Evolutionary conservation across 2,888 invertebrate species (phyloP).

Genomic region (Abrostola tripartita): DNA sequence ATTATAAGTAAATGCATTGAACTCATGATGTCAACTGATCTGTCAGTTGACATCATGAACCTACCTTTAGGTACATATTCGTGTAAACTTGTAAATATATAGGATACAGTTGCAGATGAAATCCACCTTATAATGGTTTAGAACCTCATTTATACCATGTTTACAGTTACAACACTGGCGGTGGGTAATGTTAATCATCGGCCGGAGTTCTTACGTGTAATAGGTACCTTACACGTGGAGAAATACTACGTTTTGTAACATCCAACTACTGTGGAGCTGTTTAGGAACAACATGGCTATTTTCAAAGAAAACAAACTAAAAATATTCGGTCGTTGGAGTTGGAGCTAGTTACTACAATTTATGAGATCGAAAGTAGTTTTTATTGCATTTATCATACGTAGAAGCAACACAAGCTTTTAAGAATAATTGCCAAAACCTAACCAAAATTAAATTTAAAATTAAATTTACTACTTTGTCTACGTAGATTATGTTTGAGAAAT

Average conservation of each 20-base stretch:
- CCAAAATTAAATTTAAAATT: neutral
- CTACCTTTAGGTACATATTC: neutral
- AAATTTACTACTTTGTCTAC: neutral
- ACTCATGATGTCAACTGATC: no score
- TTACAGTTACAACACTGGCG: conserved; percentile 43
- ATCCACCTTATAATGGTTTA: neutral
- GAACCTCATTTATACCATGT: conserved; percentile 30
- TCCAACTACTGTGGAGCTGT: conserved; percentile 17
- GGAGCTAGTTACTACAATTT: no score
- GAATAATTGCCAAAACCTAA: neutral
- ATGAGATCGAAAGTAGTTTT: no score
- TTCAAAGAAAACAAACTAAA: no score
- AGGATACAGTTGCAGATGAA: neutral
- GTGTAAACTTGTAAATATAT: neutral
- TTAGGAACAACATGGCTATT: neutral
- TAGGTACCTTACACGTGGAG: conserved; percentile 39
- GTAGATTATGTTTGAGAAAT: neutral
- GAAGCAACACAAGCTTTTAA: no score
- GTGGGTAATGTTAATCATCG: conserved; percentile 46
- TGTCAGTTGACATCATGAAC: neutral
- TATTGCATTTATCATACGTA: no score
- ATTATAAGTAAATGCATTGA: no score
- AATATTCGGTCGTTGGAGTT: no score
- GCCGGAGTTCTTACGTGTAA: conserved; percentile 7
- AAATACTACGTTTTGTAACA: conserved; percentile 37